These are phyloP conservation scores for Tryphoninae sp. DNA, from an alignment of 2,888 invertebrate species.

Conservation along the genomic window DNA sequence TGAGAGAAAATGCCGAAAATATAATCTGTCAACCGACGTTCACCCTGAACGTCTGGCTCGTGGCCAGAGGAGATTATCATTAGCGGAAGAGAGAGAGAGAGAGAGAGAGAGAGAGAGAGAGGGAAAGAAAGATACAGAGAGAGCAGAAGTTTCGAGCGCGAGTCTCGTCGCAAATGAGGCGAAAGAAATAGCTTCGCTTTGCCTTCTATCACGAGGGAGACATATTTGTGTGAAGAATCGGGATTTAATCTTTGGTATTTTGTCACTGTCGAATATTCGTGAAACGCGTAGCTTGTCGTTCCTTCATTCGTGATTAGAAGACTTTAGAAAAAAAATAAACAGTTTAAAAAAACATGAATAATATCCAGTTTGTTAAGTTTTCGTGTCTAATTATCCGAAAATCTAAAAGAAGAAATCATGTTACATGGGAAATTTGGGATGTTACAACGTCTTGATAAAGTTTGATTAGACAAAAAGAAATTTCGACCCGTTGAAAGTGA, in stretches of 20 bases:
- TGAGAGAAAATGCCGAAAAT: slow-evolving; percentile 64
- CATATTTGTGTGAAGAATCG: slow-evolving; percentile 13
- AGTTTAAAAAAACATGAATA: too few relatives aligned
- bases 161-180: slow-evolving; percentile 55
- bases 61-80: slow-evolving; percentile 60
- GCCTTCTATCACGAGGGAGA: slow-evolving; percentile 12
- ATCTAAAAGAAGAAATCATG: too few relatives aligned
- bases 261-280: not conserved
- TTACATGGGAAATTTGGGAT: too few relatives aligned
- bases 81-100: slow-evolving; percentile 27
- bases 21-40: slow-evolving; percentile 67
- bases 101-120: slow-evolving; percentile 29
- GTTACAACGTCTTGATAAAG: too few relatives aligned
- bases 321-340: too few relatives aligned
- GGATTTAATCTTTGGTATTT: not conserved
- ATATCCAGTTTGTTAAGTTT: too few relatives aligned
- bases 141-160: slow-evolving; percentile 43
- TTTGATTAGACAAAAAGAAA: too few relatives aligned
- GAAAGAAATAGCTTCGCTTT: slow-evolving; percentile 56
- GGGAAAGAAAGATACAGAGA: slow-evolving; percentile 21
- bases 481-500: too few relatives aligned
- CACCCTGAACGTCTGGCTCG: slow-evolving; percentile 51
- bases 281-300: too few relatives aligned
- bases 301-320: too few relatives aligned
- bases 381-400: too few relatives aligned